Evolutionary conservation across 2,888 invertebrate species (phyloP).

Genomic region (Piscicola geometra): DNA sequence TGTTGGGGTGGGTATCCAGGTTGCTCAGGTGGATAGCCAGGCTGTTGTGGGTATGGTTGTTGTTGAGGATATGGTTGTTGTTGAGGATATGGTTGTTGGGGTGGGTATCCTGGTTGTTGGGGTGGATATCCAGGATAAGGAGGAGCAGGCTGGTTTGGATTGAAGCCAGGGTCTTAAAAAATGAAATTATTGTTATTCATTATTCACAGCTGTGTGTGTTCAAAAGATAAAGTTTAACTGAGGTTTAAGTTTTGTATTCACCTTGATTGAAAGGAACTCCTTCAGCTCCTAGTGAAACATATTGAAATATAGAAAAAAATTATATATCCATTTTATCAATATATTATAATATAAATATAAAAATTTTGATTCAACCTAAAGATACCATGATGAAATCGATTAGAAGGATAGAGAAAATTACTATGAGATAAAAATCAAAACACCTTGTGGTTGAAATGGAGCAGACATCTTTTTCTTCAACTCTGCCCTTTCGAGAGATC

Average conservation of each 20-base stretch:
- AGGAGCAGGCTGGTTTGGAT: constrained; percentile 12
- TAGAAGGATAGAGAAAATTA: too few species aligned
- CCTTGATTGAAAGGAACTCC: too few species aligned
- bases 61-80: constrained; percentile 9
- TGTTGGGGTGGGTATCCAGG: constrained; percentile 23
- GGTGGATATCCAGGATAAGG: constrained; percentile 13
- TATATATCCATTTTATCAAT: too few species aligned
- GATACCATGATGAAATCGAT: too few species aligned
- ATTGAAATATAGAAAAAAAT: background rate
- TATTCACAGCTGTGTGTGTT: too few species aligned
- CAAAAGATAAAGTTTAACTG: too few species aligned
- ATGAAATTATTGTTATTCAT: background rate
- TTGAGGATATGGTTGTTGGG: too few species aligned
- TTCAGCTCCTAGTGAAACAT: background rate
- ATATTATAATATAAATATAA: too few species aligned
- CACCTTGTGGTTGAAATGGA: background rate
- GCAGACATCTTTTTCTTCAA: background rate
- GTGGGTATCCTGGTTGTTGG: background rate
- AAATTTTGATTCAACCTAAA: too few species aligned
- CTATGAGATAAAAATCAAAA: too few species aligned
- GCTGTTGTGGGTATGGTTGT: background rate
- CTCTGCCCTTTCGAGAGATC: background rate
- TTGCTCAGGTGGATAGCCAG: background rate
- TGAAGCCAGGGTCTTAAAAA: background rate
- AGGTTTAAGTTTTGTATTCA: too few species aligned